These are phyloP conservation scores for Gymnoscelis rufifasciata DNA, from an alignment of 2,888 invertebrate genomes.

Conservation along the genomic window DNA sequence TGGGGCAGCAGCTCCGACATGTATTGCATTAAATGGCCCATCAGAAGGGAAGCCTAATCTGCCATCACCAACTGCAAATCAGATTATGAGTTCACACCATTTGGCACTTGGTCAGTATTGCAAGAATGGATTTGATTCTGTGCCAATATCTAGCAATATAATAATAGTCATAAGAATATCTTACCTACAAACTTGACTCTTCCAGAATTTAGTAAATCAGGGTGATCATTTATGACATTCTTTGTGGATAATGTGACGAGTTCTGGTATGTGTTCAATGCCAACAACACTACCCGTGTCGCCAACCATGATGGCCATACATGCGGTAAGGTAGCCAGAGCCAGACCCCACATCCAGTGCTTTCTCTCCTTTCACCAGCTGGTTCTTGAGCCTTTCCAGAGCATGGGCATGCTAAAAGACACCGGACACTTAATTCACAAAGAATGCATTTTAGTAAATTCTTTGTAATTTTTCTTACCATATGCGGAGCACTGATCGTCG, in stretches of 20 bases:
- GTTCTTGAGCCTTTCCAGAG: constrained; percentile 89
- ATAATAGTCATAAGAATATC: constrained; percentile 18
- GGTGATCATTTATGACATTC: constrained; percentile 88
- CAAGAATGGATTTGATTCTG: too few relatives aligned
- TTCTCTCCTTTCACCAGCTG: constrained; percentile 86
- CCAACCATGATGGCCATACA: constrained; percentile 94
- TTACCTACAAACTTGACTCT: constrained; percentile 85
- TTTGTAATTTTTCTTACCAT: constrained; percentile 84
- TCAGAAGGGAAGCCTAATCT: constrained; percentile 85
- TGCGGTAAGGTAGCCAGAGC: constrained; percentile 94
- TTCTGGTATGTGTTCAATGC: constrained; percentile 94
- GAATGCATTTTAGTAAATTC: background rate
- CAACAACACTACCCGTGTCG: constrained; percentile 83
- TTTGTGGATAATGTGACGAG: constrained; percentile 85
- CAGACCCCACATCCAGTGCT: constrained; percentile 95
- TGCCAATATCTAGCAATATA: too few relatives aligned
- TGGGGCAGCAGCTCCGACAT: constrained; percentile 94
- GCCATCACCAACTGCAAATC: constrained; percentile 89
- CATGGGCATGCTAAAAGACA: constrained; percentile 89
- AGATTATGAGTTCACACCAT: background rate
- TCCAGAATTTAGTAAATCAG: constrained; percentile 82
- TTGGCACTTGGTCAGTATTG: too few relatives aligned
- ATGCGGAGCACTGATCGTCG: constrained; percentile 97
- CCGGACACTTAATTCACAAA: background rate
- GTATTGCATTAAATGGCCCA: constrained; percentile 94